Percentiles rank a stretch among this genome's conserved stretches.
Evolutionary conservation across 2,797 vertebrate species (phyloP).

Genomic region (Alfaro cultratus): DNA sequence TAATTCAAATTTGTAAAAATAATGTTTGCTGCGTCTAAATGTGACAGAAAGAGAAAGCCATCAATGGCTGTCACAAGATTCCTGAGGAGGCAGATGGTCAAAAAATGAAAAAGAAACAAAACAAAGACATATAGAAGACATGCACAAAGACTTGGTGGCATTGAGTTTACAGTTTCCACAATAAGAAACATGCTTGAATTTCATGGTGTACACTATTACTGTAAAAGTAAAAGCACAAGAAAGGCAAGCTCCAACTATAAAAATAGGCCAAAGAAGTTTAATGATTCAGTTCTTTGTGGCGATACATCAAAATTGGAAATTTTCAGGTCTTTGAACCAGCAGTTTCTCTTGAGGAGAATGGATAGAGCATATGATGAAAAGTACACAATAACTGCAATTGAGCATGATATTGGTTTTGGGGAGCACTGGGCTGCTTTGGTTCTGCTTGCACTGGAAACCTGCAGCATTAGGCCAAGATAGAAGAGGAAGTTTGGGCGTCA

Average conservation of each 20-base stretch:
- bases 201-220: background rate
- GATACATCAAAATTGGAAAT: background rate
- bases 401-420: background rate
- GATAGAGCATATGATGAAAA: background rate
- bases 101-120: background rate
- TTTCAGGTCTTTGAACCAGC: background rate
- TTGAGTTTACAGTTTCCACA: background rate
- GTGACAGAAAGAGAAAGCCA: background rate
- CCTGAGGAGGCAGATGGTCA: background rate
- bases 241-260: background rate
- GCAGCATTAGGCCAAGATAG: background rate
- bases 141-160: background rate
- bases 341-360: background rate
- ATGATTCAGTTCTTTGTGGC: background rate
- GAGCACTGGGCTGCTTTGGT: background rate
- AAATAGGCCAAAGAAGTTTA: background rate
- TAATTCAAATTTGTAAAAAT: background rate
- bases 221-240: background rate
- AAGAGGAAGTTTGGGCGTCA: background rate
- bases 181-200: background rate
- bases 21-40: background rate
- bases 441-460: background rate
- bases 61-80: background rate
- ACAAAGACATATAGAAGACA: background rate
- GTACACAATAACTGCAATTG: background rate